Percentiles rank a stretch among this genome's conserved stretches.
These are phyloP conservation scores for Eulithis testata DNA, from an alignment of 2,888 invertebrate genomes.

Conservation along the genomic window DNA sequence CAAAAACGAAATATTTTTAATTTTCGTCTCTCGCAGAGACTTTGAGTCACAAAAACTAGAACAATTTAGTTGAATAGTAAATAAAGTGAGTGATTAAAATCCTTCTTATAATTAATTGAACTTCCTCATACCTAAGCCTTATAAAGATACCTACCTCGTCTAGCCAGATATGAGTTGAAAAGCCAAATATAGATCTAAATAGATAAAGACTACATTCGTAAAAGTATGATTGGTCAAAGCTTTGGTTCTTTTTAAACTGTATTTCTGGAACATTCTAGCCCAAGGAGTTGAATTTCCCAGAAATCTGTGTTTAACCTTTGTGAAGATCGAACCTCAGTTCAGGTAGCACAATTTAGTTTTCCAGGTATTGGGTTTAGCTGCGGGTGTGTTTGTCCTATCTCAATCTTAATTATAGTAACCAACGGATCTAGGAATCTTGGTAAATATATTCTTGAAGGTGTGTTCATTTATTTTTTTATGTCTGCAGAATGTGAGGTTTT, in stretches of 20 bases:
- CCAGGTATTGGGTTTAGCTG: no score
- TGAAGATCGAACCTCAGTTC: slow-evolving; percentile 19
- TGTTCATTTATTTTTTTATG: neutral
- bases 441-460: no score
- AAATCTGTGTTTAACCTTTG: slow-evolving; percentile 23
- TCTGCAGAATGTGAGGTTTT: neutral
- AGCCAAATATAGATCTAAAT: neutral
- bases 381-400: no score
- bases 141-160: slow-evolving; percentile 22
- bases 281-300: neutral
- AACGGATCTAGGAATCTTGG: no score
- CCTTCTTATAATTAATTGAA: slow-evolving; percentile 5
- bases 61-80: no score
- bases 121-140: slow-evolving; percentile 22
- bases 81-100: slow-evolving; percentile 5
- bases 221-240: neutral
- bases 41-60: no score
- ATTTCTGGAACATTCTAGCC: slow-evolving; percentile 19
- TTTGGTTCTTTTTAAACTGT: neutral
- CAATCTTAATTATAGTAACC: no score
- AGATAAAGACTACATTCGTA: no score
- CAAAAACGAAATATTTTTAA: no score
- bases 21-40: no score
- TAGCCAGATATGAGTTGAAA: slow-evolving; percentile 6
- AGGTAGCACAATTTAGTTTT: slow-evolving; percentile 13